These are phyloP conservation scores for Romanogobio albipinnatus DNA, from an alignment of 2,113 vertebrate species.

Conservation along the genomic window DNA sequence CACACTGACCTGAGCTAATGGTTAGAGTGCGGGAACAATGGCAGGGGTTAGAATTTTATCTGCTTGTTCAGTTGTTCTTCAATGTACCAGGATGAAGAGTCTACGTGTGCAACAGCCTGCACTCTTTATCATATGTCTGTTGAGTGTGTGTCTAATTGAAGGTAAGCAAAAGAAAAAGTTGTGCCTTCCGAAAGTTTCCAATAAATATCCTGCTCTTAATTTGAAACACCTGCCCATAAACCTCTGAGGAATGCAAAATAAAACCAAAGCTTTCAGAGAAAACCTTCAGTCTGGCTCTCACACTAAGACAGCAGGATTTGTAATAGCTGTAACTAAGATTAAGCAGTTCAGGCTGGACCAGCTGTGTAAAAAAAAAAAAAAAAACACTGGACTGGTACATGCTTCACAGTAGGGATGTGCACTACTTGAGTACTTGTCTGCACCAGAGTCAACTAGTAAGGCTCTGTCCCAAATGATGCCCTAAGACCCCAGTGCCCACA, in stretches of 20 bases:
- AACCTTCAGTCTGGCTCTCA: constrained; percentile 78
- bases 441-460: neutral
- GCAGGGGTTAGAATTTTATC: constrained; percentile 42
- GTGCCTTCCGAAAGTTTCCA: constrained; percentile 78
- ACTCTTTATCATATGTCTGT: constrained; percentile 41
- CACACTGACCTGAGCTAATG: constrained; percentile 67
- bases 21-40: constrained; percentile 32
- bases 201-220: constrained; percentile 82
- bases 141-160: constrained; percentile 71
- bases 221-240: constrained; percentile 84
- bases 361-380: constrained; percentile 57
- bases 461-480: neutral
- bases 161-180: constrained; percentile 79
- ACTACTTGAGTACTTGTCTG: neutral
- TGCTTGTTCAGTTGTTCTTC: constrained; percentile 44
- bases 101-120: neutral
- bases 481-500: neutral
- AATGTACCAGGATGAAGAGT: constrained; percentile 49
- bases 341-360: constrained; percentile 72
- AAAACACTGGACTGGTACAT: constrained; percentile 54
- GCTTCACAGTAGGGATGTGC: neutral
- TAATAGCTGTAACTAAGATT: constrained; percentile 79
- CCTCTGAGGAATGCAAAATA: constrained; percentile 80
- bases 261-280: constrained; percentile 76
- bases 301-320: constrained; percentile 78